Base-by-base conservation (phyloP, 2,113 vertebrate genomes). In the Oncorhynchus nerka region DNA sequence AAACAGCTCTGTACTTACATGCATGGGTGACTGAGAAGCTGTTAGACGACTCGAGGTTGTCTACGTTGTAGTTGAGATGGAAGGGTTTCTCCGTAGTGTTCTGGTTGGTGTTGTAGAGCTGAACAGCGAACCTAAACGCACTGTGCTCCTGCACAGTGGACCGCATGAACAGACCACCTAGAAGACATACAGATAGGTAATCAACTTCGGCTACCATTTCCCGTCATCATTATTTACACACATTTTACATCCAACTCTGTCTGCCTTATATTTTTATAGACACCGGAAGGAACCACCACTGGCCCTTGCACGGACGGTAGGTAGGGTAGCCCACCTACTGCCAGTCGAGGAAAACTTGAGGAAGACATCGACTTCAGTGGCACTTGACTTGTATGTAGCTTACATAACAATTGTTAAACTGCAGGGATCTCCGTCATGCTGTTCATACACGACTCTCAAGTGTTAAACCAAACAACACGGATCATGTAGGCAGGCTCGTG, bases 101-200 rank as follows among this genome's bases (percentile, higher is more conserved):
- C 92, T 98, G 98, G 93, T 99, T 99, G 86, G 97, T 99, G 95
- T 99, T 99, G 95, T 99, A 98, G 92, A 99, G 96, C 94, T 99
- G 97, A 85, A 99, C 97, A 67, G 97, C 98, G 88, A 99, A 99
- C 84, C 97, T 95, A 93, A 99, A 99, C 19, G 98, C 97, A 80
- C 98, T 99, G 95, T 99, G 97, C 92, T 99, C 98, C 92, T 99
- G 98, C 91, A 98, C 97, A 45, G 98, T 99, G 87, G 97, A 97
- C 78, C 97, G 95, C 96, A 99, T 98, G 94, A 99, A 99, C 91
- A 99, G 96, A 81, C 98, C 98, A 92, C 97, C 97, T 99, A 85
- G 0, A 84, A 91, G 81, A 87, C 76, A 82, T 66, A 45, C 1
- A 84, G 49, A 78, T 57, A 24, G 20, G 30, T 68, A 20, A 66